A percentile compares a stretch with the other conserved stretches of the same genome.
These are phyloP conservation scores for Lasioglossum albipes DNA, from an alignment of 1,140 invertebrate species.

Conservation along the genomic window DNA sequence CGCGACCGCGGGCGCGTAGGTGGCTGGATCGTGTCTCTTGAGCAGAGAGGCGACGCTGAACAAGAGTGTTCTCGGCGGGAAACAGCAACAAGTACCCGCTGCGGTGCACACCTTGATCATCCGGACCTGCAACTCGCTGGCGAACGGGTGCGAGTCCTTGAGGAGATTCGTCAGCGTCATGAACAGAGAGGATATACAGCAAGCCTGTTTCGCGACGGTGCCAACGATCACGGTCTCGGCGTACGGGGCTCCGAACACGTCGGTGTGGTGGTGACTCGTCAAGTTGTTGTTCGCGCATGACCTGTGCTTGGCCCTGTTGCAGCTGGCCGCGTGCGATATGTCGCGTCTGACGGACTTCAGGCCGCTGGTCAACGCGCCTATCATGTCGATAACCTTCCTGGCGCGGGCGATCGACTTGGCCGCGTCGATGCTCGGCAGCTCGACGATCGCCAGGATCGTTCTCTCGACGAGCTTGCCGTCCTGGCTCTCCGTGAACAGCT, in stretches of 20 bases:
- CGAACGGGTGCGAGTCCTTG: constrained; percentile 75
- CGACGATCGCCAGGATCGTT: constrained; percentile 81
- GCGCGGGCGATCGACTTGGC: constrained; percentile 76
- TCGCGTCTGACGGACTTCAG: constrained; percentile 82
- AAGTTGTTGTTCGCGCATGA: constrained; percentile 73
- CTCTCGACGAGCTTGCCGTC: constrained; percentile 82
- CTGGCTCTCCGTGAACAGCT: constrained; percentile 82
- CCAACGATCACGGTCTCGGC: constrained; percentile 64
- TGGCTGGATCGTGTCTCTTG: constrained; percentile 67
- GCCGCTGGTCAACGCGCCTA: constrained; percentile 81
- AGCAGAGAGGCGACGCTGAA: constrained; percentile 74
- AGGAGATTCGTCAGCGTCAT: constrained; percentile 81
- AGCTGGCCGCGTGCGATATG: constrained; percentile 81
- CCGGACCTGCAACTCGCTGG: constrained; percentile 77
- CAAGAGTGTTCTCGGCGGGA: constrained; percentile 79
- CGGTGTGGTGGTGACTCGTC: constrained; percentile 82
- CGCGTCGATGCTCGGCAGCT: constrained; percentile 77
- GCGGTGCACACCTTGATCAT: constrained; percentile 81
- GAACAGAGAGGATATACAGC: constrained; percentile 82
- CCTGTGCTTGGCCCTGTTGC: constrained; percentile 80
- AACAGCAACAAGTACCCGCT: constrained; percentile 84
- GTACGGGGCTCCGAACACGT: constrained; percentile 80
- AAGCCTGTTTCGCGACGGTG: constrained; percentile 66
- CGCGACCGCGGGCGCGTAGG: constrained; percentile 71
- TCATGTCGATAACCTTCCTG: constrained; percentile 82